Percentiles rank a stretch among this genome's conserved stretches.
These are phyloP conservation scores for Ceratina australensis DNA, from an alignment of 1,140 invertebrate species.

Conservation along the genomic window DNA sequence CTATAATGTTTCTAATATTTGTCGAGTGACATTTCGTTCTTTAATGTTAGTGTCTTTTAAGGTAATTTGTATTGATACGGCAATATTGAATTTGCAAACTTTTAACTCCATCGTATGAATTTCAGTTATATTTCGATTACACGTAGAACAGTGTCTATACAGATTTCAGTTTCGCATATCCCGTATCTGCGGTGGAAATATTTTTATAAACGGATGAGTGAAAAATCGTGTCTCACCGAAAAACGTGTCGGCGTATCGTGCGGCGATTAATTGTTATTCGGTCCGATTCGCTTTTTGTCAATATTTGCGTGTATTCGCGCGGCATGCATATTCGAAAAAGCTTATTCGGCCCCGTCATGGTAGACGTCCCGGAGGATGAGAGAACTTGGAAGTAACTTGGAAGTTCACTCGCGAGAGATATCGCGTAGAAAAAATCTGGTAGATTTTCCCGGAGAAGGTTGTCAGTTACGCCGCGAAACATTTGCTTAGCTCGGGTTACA, in stretches of 20 bases:
- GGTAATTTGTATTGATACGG: too few species aligned
- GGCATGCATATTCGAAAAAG: not conserved
- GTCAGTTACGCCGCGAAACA: not conserved
- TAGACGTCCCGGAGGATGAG: not conserved
- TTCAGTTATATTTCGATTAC: not conserved
- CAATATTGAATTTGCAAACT: not conserved
- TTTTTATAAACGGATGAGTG: not conserved
- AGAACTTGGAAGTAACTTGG: slow-evolving; percentile 19
- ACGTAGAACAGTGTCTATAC: not conserved
- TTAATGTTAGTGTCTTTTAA: too few species aligned
- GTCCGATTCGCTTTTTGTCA: not conserved
- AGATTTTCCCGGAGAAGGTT: not conserved
- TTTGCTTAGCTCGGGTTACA: not conserved
- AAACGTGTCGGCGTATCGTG: not conserved
- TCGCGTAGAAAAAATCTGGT: not conserved
- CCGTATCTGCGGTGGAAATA: not conserved
- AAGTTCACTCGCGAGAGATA: not conserved
- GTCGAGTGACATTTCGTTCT: too few species aligned
- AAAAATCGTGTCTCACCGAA: not conserved
- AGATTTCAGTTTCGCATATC: not conserved
- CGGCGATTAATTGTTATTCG: not conserved
- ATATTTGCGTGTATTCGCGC: not conserved
- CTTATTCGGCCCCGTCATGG: not conserved
- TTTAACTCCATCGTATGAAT: not conserved
- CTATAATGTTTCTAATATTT: too few species aligned